These are phyloP conservation scores for Henricia sp. DNA, from an alignment of 53 echinoderm and acorn worm genomes.

Conservation along the genomic window DNA sequence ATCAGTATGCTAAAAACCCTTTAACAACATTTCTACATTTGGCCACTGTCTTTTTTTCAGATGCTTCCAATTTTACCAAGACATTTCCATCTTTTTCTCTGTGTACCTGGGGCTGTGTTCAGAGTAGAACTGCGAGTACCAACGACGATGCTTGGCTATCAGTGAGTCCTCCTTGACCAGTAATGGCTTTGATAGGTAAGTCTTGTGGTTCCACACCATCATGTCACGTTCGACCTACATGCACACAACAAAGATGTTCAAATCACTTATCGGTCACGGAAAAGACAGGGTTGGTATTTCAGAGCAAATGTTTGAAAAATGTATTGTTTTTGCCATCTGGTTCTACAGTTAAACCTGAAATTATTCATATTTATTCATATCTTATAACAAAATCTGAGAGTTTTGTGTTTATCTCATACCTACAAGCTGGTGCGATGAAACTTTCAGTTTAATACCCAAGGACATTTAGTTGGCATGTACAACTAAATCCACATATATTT, in stretches of 20 bases:
- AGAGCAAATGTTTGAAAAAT: not conserved
- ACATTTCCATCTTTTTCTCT: constrained; percentile 66
- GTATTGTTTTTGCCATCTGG: too few species aligned
- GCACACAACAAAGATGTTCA: not conserved
- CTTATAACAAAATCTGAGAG: too few species aligned
- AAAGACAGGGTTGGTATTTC: not conserved
- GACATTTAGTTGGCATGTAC: too few species aligned
- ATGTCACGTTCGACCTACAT: constrained; percentile 94
- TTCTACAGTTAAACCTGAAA: too few species aligned
- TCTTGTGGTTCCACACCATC: constrained; percentile 99
- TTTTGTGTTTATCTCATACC: too few species aligned
- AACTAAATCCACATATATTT: too few species aligned
- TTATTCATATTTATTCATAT: too few species aligned
- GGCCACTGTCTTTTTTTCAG: too few species aligned
- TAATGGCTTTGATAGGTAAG: constrained; percentile 80
- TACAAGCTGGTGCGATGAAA: too few species aligned
- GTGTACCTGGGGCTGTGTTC: constrained; percentile 87
- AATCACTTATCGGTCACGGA: not conserved
- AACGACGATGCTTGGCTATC: constrained; percentile 87
- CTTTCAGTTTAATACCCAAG: too few species aligned
- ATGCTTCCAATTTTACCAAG: constrained; percentile 66
- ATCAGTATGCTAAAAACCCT: too few species aligned
- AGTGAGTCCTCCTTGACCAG: constrained; percentile 84
- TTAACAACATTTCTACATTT: too few species aligned
- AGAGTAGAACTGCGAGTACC: constrained; percentile 99